phyloP scores from a whole-genome alignment of 2,113 vertebrate genomes.

The Gymnogyps californianus region DNA sequence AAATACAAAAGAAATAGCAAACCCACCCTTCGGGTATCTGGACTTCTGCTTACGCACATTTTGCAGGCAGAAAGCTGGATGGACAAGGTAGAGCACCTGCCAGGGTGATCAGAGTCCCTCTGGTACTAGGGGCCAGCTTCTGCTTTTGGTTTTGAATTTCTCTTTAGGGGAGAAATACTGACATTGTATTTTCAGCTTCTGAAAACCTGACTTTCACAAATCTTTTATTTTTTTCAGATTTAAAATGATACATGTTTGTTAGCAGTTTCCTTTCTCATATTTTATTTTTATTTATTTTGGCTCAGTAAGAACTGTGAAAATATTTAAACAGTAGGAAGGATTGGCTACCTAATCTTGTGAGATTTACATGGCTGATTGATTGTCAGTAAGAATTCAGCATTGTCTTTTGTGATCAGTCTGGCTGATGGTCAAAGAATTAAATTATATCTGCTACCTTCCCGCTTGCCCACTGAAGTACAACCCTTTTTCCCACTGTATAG shows the following conservation, averaged over 20 bases:
- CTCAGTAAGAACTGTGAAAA: neutral
- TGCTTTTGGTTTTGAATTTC: neutral
- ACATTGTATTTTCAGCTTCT: neutral
- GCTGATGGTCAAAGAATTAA: neutral
- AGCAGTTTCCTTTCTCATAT: neutral
- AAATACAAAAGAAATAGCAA: neutral
- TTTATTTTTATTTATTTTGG: neutral
- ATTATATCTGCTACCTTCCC: neutral
- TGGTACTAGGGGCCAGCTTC: neutral
- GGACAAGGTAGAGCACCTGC: neutral
- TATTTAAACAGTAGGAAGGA: constrained; percentile 10
- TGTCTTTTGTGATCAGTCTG: neutral
- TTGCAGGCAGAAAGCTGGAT: neutral
- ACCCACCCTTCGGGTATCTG: neutral
- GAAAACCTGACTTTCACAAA: neutral
- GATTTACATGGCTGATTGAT: neutral
- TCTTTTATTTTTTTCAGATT: neutral
- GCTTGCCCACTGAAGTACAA: neutral
- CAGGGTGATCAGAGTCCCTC: too few species aligned
- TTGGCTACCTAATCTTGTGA: neutral
- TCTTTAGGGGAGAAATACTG: neutral
- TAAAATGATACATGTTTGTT: neutral
- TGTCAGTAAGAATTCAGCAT: neutral
- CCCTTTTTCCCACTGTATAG: neutral
- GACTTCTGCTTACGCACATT: fast-evolving